Base-by-base conservation (phyloP, 1,140 invertebrate species). In the Trichoplusia ni region DNA sequence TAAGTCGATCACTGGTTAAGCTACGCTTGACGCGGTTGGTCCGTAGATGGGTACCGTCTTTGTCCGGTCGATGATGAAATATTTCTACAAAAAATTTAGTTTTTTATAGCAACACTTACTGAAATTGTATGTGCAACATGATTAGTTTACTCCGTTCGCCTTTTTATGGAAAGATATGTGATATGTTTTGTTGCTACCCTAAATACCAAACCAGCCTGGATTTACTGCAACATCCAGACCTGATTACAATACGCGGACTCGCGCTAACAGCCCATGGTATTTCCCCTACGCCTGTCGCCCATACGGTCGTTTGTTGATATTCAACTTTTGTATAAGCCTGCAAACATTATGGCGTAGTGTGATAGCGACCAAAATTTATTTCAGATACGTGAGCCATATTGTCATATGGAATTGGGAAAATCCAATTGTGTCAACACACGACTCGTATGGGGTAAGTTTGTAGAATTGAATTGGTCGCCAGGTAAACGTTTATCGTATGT, bases 381-480 rank as follows among this genome's bases (percentile, higher is more conserved):
- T 65, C 67, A 47, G 61, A 65, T 70, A 67, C 64, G 64, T 70
- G 67, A 60, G 62, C 64, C 51, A 56, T 67, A 69, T 75, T 75
- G 69, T 71, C 69, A 71, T 74, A 77, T 67, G 64, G 65, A 77
- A 72, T 77, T 77, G 71, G 75, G 71, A 67, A 77, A 77, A 77
- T 74, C 71, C 71, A 77, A 77, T 77, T 69, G 68, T 71, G 67
- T 72, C 69, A 71, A 69, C 67, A 63, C 65, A 63, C 46, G 51
- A 56, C 19, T 53, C 53, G 64, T 60, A 46, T 47, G 37, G 59
- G 46, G 59, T 67, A 69, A 72, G 75, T 75, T 75, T 72, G 69
- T 65, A 46, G 71, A 82, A 77, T 79, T 75, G 74, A 79, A 78
- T 73, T 69, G 70, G 73, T 69, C 66, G 66, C 40, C 73, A 82